Conservation (phyloP, 1,140 invertebrate species). For the Andricus grossulariae region DNA sequence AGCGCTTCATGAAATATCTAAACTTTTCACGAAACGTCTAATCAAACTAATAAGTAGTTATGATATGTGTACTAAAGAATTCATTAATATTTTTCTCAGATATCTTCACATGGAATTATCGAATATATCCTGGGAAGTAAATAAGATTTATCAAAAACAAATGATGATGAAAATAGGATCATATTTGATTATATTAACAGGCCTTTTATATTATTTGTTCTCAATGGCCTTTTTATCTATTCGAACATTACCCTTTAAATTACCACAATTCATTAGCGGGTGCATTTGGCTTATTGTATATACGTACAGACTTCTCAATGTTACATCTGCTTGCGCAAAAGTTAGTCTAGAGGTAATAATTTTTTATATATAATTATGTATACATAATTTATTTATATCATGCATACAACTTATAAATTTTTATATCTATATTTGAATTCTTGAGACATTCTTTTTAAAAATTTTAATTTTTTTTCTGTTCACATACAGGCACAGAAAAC, state of each 20-base stretch:
- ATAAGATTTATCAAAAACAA: slow-evolving; percentile 5
- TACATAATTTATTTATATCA: too few species aligned
- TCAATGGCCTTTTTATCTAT: not conserved
- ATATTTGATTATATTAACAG: too few species aligned
- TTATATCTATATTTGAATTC: too few species aligned
- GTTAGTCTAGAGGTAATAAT: not conserved
- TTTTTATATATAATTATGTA: not conserved
- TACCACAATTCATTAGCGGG: not conserved
- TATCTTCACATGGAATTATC: too few species aligned
- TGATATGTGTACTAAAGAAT: too few species aligned
- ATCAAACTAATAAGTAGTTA: too few species aligned
- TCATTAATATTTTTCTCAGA: not conserved
- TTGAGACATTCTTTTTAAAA: too few species aligned
- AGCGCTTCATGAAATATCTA: too few species aligned
- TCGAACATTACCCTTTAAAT: not conserved
- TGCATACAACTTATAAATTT: too few species aligned
- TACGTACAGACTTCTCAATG: not conserved
- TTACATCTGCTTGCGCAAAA: not conserved
- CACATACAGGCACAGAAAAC: not conserved
- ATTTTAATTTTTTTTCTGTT: not conserved
- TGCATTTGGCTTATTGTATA: not conserved
- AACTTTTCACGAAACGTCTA: too few species aligned
- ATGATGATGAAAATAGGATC: not conserved
- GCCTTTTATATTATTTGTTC: not conserved
- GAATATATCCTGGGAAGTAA: not conserved